These are phyloP conservation scores for Mus minutoides DNA, from an alignment of 2,797 vertebrate genomes.

Conservation along the genomic window DNA sequence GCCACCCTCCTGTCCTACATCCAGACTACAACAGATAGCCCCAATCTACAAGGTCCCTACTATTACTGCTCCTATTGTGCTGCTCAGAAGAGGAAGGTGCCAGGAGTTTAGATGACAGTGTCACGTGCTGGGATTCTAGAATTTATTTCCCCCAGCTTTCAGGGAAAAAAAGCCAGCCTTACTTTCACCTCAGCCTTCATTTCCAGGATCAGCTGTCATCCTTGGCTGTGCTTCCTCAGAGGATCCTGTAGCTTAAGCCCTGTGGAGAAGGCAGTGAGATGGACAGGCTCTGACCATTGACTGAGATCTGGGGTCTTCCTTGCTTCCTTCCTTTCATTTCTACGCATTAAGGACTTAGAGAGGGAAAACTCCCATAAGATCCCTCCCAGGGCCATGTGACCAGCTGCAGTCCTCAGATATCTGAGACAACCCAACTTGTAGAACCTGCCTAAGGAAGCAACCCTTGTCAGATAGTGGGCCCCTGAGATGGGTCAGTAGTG, in stretches of 20 bases:
- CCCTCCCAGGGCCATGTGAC: not conserved
- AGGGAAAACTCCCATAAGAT: not conserved
- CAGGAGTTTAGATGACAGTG: not conserved
- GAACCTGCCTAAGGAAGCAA: not conserved
- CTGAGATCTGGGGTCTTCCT: not conserved
- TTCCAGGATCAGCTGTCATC: not conserved
- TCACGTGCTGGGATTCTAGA: not conserved
- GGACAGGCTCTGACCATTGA: not conserved
- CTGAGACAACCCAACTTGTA: not conserved
- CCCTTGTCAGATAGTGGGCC: not conserved
- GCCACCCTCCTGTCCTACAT: not conserved
- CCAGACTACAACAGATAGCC: not conserved
- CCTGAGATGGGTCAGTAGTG: not conserved
- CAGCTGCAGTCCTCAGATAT: not conserved
- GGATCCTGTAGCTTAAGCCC: not conserved
- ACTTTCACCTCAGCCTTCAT: not conserved
- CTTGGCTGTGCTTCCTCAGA: not conserved
- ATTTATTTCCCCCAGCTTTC: not conserved
- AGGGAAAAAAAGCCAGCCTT: constrained; percentile 23
- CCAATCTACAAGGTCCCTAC: not conserved
- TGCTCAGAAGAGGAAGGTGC: constrained; percentile 1
- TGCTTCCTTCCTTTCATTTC: not conserved
- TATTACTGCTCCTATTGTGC: not conserved
- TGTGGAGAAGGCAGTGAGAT: not conserved
- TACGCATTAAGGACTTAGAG: not conserved